Conservation (phyloP, 2,797 vertebrate genomes). For the Lagodon rhomboides region DNA sequence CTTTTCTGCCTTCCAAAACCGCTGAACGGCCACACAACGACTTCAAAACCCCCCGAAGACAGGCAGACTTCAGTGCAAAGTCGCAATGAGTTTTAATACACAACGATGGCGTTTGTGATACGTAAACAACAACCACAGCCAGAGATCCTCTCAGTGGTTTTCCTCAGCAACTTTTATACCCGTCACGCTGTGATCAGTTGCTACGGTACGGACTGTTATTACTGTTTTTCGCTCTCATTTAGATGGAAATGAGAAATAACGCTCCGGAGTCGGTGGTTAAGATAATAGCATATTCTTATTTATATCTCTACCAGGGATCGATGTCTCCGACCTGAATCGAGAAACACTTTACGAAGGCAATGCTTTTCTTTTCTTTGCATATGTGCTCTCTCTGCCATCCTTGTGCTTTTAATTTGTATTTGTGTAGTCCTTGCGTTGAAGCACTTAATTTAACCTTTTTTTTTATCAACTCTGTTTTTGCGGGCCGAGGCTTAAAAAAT, state of each 20-base stretch:
- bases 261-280: conserved; percentile 1
- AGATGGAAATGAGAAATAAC: neutral
- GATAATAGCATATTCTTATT: conserved; percentile 6
- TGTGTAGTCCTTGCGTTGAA: conserved; percentile 13
- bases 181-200: conserved; percentile 14
- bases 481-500: conserved; percentile 12
- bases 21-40: conserved; percentile 25
- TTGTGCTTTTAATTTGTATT: conserved; percentile 41
- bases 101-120: conserved; percentile 21
- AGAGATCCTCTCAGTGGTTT: conserved; percentile 16
- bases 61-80: conserved; percentile 57
- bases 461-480: conserved; percentile 17
- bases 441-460: conserved; percentile 17
- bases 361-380: conserved; percentile 30
- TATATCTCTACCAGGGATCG: conserved; percentile 26
- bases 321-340: conserved; percentile 23
- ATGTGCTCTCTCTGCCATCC: conserved; percentile 8
- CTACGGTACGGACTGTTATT: conserved; percentile 7
- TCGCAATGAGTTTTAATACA: conserved; percentile 43
- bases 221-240: conserved; percentile 17
- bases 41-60: conserved; percentile 36
- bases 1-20: conserved; percentile 27
- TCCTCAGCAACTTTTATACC: conserved; percentile 13
- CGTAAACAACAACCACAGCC: conserved; percentile 37
- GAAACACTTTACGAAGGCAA: conserved; percentile 3